These are phyloP conservation scores for Drosophila mercatorum DNA, from an alignment of 2,888 invertebrate species.

Conservation along the genomic window DNA sequence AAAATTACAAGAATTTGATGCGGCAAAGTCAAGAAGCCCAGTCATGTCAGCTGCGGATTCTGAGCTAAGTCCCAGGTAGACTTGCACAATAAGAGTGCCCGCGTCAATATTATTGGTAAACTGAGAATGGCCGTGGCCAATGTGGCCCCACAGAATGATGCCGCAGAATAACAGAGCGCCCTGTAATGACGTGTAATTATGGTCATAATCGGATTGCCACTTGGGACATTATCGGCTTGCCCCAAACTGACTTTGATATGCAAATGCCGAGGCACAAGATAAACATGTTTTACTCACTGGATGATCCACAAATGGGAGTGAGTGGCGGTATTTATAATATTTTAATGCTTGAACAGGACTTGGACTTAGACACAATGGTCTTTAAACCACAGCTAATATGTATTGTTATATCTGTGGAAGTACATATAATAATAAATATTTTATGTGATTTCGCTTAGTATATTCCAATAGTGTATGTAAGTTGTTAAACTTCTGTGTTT, in stretches of 20 bases:
- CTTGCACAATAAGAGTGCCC: slow-evolving; percentile 59
- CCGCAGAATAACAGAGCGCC: slow-evolving; percentile 74
- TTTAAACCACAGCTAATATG: background rate
- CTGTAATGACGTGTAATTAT: slow-evolving; percentile 83
- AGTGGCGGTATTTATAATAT: background rate
- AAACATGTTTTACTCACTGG: slow-evolving; percentile 5
- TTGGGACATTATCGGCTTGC: slow-evolving; percentile 56
- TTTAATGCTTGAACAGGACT: background rate
- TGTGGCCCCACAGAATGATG: slow-evolving; percentile 21
- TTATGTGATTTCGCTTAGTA: too few relatives aligned
- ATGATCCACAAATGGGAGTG: background rate
- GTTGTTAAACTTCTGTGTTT: too few relatives aligned
- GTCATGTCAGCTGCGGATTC: slow-evolving; percentile 82
- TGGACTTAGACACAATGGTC: background rate
- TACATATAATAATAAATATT: too few relatives aligned
- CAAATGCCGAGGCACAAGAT: slow-evolving; percentile 54
- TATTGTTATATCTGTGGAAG: background rate
- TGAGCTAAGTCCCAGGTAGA: slow-evolving; percentile 80
- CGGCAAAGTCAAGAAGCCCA: slow-evolving; percentile 56
- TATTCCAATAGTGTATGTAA: too few relatives aligned
- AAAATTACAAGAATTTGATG: slow-evolving; percentile 62
- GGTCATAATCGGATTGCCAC: slow-evolving; percentile 82
- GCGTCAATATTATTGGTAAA: slow-evolving; percentile 69
- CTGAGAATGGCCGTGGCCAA: slow-evolving; percentile 1
- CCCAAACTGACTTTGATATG: slow-evolving; percentile 74